Evolutionary conservation across 2,888 invertebrate genomes (phyloP).

Genomic region (Parnassius orleans): DNA sequence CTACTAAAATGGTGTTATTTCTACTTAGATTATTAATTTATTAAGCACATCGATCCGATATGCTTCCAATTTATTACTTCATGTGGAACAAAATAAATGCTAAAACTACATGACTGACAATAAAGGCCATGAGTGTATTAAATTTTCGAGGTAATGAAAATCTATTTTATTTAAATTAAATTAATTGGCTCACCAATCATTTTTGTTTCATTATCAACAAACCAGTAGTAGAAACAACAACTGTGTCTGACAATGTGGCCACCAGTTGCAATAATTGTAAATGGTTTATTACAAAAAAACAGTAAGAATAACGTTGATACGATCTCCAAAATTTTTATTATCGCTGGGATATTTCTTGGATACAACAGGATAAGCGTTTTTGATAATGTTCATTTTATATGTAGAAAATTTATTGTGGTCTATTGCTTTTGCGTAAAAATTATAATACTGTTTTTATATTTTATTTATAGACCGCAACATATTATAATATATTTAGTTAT

Average conservation of each 20-base stretch:
- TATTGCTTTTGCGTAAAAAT: conserved; percentile 2
- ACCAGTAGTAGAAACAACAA: no score
- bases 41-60: no score
- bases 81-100: no score
- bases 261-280: neutral
- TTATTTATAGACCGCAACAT: neutral
- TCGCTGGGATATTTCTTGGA: conserved; percentile 1
- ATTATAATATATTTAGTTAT: neutral
- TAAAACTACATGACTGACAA: no score
- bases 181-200: no score
- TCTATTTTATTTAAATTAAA: no score
- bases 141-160: neutral
- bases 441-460: neutral
- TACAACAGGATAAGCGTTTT: conserved; percentile 3
- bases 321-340: conserved; percentile 1
- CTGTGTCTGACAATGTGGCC: neutral
- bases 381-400: neutral
- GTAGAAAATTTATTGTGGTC: neutral
- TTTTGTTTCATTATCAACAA: no score
- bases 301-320: neutral
- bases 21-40: no score
- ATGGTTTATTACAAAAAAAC: neutral
- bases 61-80: no score
- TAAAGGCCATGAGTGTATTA: neutral
- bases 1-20: no score